Evolutionary conservation across 2,888 invertebrate species (phyloP).

Genomic region (Tryphoninae sp.): DNA sequence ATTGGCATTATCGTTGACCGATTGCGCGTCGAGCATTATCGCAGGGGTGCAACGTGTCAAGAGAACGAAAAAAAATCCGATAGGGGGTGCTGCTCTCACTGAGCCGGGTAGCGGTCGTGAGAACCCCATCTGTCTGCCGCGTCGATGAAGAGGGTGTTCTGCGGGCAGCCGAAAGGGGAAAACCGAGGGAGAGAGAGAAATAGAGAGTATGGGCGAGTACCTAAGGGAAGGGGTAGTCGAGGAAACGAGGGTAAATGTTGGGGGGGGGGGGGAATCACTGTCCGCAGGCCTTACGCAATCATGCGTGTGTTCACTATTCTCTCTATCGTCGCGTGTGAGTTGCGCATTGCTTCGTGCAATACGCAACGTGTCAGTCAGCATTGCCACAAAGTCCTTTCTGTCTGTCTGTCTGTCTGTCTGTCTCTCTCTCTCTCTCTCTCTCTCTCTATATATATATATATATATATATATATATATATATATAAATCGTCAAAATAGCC

Average conservation of each 20-base stretch:
- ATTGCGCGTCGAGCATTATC: conserved; percentile 70
- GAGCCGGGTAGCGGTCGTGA: conserved; percentile 70
- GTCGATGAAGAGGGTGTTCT: conserved; percentile 11
- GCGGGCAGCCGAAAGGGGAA: conserved; percentile 51
- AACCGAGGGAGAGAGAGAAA: conserved; percentile 54
- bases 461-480: neutral
- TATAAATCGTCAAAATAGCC: conserved; percentile 43
- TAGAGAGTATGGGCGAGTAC: neutral
- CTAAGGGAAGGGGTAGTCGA: conserved; percentile 1
- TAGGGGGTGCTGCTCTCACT: conserved; percentile 57
- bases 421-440: no score
- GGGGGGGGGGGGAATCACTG: conserved; percentile 77
- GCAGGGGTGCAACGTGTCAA: conserved; percentile 8
- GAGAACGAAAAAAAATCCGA: conserved; percentile 10
- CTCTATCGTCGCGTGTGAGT: conserved; percentile 41
- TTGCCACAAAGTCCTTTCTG: conserved; percentile 27
- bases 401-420: neutral
- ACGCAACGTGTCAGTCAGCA: conserved; percentile 49
- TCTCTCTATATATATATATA: neutral
- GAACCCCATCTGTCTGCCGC: conserved; percentile 77
- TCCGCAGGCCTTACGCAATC: conserved; percentile 79
- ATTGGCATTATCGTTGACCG: conserved; percentile 72
- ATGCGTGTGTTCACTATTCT: conserved; percentile 68
- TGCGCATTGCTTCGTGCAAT: conserved; percentile 38
- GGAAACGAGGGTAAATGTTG: conserved; percentile 43